Percentiles rank a stretch among this genome's conserved stretches.
Evolutionary conservation across 2,888 invertebrate genomes (phyloP).

Genomic region (Formica aserva): DNA sequence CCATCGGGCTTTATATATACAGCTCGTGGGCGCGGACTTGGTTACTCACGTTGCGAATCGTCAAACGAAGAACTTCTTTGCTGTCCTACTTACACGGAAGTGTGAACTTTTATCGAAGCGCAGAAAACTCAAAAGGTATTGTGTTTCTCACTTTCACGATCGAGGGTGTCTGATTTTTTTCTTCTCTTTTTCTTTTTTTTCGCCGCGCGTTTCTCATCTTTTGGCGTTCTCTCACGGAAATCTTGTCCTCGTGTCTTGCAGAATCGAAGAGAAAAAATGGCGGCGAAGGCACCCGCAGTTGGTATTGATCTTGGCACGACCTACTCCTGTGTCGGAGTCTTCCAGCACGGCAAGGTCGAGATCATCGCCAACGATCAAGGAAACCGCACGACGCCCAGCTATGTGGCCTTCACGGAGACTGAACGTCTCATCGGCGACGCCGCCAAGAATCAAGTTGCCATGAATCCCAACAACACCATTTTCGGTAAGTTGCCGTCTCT

Average conservation of each 20-base stretch:
- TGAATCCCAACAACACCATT: constrained; percentile 96
- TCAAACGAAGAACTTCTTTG: constrained; percentile 81
- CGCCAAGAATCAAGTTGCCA: constrained; percentile 89
- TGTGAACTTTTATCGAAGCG: constrained; percentile 42
- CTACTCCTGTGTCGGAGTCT: constrained; percentile 97
- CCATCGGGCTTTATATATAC: constrained; percentile 77
- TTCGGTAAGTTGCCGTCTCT: constrained; percentile 88
- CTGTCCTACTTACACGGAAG: constrained; percentile 61
- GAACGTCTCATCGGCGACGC: constrained; percentile 88
- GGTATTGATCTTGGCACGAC: constrained; percentile 99
- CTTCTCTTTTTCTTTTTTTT: no score
- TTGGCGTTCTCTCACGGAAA: neutral
- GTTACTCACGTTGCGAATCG: constrained; percentile 85
- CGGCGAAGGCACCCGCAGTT: constrained; percentile 93
- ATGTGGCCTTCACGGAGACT: constrained; percentile 87
- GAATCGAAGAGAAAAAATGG: constrained; percentile 86
- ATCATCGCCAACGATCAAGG: constrained; percentile 90
- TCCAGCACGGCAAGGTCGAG: constrained; percentile 92
- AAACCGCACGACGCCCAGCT: constrained; percentile 88
- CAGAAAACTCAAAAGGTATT: constrained; percentile 31
- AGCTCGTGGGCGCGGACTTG: constrained; percentile 66
- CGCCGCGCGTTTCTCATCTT: neutral
- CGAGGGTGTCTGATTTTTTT: no score
- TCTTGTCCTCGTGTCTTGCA: constrained; percentile 77
- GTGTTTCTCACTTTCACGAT: no score